These are phyloP conservation scores for Chionis minor DNA, from an alignment of 2,113 vertebrate genomes.

Conservation along the genomic window DNA sequence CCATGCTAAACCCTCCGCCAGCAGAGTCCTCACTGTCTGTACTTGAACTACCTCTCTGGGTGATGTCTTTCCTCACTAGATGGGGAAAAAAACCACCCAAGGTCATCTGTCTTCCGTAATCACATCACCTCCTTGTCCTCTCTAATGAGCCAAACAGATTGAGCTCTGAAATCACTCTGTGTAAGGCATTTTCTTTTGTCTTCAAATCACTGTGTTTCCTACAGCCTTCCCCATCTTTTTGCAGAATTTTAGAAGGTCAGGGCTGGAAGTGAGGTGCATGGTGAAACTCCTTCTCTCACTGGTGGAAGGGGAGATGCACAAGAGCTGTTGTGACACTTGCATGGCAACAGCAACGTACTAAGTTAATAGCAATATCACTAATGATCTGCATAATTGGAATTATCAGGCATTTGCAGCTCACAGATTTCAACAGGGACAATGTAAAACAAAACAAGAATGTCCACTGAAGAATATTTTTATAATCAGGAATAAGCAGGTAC, in stretches of 20 bases:
- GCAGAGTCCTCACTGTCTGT: background rate
- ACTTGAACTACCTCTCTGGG: background rate
- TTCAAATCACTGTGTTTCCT: background rate
- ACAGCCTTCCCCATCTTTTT: background rate
- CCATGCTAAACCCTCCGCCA: background rate
- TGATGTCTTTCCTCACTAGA: background rate
- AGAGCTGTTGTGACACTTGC: background rate
- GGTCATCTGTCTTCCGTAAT: background rate
- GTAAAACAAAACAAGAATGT: background rate
- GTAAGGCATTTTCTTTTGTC: background rate
- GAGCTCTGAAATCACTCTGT: background rate
- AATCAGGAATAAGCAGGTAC: background rate
- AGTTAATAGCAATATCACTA: background rate
- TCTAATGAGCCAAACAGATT: background rate
- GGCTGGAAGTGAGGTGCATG: background rate
- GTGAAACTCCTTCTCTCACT: background rate
- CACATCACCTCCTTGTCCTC: background rate
- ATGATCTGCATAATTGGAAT: background rate
- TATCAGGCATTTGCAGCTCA: background rate
- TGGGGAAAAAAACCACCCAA: background rate
- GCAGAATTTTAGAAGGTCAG: background rate
- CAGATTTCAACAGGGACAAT: background rate
- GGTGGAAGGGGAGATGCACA: background rate
- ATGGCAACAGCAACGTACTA: background rate
- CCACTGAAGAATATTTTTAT: background rate